Evolutionary conservation across 2,888 invertebrate genomes (phyloP), one percentile per base, ranked within the genome.

Genomic region (Leptopterna dolabrata): DNA sequence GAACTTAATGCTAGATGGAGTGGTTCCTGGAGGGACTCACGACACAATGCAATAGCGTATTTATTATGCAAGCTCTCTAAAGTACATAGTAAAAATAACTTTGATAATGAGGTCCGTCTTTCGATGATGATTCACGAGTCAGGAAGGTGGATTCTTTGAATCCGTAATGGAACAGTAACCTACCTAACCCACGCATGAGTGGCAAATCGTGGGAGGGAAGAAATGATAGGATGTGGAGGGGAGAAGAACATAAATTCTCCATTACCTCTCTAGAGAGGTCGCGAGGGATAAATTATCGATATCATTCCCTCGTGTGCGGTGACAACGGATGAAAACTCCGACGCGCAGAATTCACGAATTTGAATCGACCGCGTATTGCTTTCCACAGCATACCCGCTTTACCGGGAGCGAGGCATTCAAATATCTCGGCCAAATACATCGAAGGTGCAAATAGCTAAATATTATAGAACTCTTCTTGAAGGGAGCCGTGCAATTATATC

Each of bases 261-360:
- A 81, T 81, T 81, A 81, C 81, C 81, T 81, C 81, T 81, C 81
- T 2, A 41, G 63, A 78, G 78, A 30, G 55, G 81, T 55, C 47
- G 30, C 29, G 55, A 81, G 81, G 81, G 81, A 81, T 81, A 81
- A 81, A 81, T 81, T 81, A 55, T 81, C 81, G 55, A 81, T 81
- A 81, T 81, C 81, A 55, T 81, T 81, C 81, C 55, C 81, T 55
- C 45, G 55, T 55, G 55, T 51, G 51, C 27, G 55, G 51, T 81
- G 55, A 81, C 81, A 81, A 81, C 81, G 55, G 81, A 81, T 81
- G 81, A 81, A 81, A 47, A 81, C 55, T 55, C 81, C n/a, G 45
- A 78, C 78, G 43, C 19, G 45, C 45, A n/a, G 78, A 78, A 78
- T 78, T 78, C 78, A 47, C 45, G 78, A 78, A 45, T 45, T 45